Conservation (phyloP, 1,140 invertebrate genomes). For the Archegozetes longisetosus region DNA sequence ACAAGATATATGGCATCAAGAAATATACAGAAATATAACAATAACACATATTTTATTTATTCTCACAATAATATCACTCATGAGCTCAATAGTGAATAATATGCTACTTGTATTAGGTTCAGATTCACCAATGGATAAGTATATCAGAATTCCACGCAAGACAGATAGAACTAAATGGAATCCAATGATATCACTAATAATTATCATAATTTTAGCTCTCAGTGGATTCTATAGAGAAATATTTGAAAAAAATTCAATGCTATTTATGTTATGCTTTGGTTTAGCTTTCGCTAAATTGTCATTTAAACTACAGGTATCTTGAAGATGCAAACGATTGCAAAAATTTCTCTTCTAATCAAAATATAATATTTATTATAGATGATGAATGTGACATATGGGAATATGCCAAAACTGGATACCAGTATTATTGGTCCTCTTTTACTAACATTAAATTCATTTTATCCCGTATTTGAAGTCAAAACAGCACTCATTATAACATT, state of each 20-base stretch:
- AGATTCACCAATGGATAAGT: constrained; percentile 10
- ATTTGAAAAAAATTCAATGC: constrained; percentile 15
- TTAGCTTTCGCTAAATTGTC: constrained; percentile 20
- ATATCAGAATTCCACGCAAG: constrained; percentile 7
- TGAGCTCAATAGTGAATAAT: constrained; percentile 1
- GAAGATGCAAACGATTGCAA: neutral
- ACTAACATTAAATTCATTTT: neutral
- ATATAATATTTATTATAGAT: neutral
- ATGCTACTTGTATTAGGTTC: constrained; percentile 1
- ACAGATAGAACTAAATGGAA: neutral
- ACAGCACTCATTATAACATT: neutral
- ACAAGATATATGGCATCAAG: constrained; percentile 52
- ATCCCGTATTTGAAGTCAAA: neutral
- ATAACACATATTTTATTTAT: constrained; percentile 1
- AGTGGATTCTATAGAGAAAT: constrained; percentile 9
- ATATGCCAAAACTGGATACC: neutral
- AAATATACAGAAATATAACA: neutral
- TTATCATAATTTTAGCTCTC: constrained; percentile 7
- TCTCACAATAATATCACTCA: neutral
- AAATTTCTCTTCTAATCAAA: neutral
- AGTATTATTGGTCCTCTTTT: neutral
- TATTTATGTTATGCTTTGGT: constrained; percentile 19
- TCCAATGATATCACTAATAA: constrained; percentile 15
- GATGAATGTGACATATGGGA: neutral
- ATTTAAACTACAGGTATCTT: constrained; percentile 19